Percentiles rank a stretch among this genome's conserved stretches.
phyloP scores from a whole-genome alignment of 2,888 invertebrate species.

The Pandemis heparana region DNA sequence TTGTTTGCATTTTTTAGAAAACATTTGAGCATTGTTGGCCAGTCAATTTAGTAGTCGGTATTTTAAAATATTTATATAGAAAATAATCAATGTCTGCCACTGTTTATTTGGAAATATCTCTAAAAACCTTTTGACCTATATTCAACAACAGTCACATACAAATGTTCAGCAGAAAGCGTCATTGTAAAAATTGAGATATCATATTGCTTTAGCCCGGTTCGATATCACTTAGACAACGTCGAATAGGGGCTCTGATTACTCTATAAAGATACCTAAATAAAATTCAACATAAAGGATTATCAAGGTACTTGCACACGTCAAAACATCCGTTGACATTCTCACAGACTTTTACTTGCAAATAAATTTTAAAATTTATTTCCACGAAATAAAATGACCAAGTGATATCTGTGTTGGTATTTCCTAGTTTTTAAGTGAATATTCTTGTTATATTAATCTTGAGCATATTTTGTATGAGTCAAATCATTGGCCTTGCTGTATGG shows the following conservation, averaged over 20 bases:
- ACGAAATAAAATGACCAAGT: conserved; percentile 10
- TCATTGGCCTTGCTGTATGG: background rate
- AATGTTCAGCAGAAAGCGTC: too few species aligned
- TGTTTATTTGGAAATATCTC: too few species aligned
- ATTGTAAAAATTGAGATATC: background rate
- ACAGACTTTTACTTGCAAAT: conserved; percentile 21
- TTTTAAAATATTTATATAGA: too few species aligned
- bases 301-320: background rate
- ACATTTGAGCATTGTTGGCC: too few species aligned
- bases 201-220: too few species aligned
- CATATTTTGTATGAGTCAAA: background rate
- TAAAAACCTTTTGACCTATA: too few species aligned
- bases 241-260: background rate
- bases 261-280: too few species aligned
- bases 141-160: too few species aligned
- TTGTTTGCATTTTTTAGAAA: too few species aligned
- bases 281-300: conserved; percentile 38
- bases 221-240: too few species aligned
- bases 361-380: conserved; percentile 28
- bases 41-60: too few species aligned
- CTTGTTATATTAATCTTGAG: background rate
- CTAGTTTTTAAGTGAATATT: conserved; percentile 12
- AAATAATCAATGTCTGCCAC: too few species aligned
- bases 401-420: conserved; percentile 23
- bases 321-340: conserved; percentile 38